These are phyloP conservation scores for Luperina testacea DNA, from an alignment of 2,888 invertebrate species.

Conservation along the genomic window DNA sequence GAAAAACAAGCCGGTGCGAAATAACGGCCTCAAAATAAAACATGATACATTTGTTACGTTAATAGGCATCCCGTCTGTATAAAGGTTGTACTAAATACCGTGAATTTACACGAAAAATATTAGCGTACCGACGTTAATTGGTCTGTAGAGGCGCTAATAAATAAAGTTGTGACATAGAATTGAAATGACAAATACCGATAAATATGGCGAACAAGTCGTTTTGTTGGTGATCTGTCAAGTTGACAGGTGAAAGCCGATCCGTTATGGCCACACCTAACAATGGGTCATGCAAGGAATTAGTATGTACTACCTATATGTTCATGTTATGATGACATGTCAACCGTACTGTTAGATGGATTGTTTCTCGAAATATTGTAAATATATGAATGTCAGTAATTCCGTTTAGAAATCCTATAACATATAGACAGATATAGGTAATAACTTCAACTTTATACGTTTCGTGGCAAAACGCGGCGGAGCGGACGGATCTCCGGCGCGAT, in stretches of 20 bases:
- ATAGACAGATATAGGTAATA: not conserved
- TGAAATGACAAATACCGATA: conserved; percentile 53
- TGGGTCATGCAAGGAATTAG: conserved; percentile 6
- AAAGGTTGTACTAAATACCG: conserved; percentile 60
- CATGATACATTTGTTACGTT: conserved; percentile 70
- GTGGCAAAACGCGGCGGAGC: no score
- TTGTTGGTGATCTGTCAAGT: conserved; percentile 36
- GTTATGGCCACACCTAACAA: conserved; percentile 36
- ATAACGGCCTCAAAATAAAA: conserved; percentile 73
- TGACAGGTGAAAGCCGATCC: conserved; percentile 45
- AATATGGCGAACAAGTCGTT: conserved; percentile 35
- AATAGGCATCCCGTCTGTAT: conserved; percentile 62
- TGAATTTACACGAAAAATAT: conserved; percentile 69
- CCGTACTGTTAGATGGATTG: not conserved
- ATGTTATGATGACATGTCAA: conserved; percentile 15
- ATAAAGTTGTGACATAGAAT: conserved; percentile 61
- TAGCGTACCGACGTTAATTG: conserved; percentile 69
- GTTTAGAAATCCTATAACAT: not conserved
- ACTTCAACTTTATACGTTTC: not conserved
- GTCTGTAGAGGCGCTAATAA: conserved; percentile 68
- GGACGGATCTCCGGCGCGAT: no score
- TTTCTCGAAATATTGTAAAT: not conserved
- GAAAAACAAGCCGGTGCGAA: conserved; percentile 67
- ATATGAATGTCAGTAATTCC: not conserved
- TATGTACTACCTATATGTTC: not conserved